phyloP scores from a whole-genome alignment of 2,113 vertebrate genomes.

The Mystacornis crossleyi region DNA sequence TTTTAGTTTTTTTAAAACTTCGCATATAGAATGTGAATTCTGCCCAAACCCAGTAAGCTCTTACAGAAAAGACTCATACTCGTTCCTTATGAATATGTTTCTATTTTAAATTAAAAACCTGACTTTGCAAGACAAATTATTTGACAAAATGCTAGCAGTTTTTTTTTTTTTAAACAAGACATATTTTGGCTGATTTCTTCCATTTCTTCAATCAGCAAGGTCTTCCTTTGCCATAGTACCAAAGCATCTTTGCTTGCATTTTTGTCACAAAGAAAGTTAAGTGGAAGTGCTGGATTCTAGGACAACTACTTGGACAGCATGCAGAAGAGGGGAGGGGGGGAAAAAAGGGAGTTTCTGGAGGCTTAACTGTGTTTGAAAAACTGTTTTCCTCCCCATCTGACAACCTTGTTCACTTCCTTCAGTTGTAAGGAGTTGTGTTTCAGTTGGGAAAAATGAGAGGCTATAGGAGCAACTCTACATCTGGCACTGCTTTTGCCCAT shows the following conservation, averaged over 20 bases:
- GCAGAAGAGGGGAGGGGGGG: background rate
- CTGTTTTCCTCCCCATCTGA: background rate
- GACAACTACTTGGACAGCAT: background rate
- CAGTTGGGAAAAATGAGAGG: background rate
- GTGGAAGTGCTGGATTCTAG: background rate
- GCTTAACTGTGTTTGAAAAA: background rate
- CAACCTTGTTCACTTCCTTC: background rate
- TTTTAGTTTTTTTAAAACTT: background rate
- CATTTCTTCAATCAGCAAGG: background rate
- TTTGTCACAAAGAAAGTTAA: background rate
- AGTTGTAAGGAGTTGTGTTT: background rate
- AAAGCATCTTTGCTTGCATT: background rate
- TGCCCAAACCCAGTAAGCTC: background rate
- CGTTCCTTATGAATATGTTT: background rate
- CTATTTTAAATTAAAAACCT: background rate
- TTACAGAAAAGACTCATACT: background rate
- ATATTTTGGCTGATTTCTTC: background rate
- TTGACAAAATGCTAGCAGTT: background rate
- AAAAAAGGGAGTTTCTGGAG: background rate
- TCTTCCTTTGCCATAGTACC: background rate
- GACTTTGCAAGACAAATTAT: background rate
- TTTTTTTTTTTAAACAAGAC: background rate
- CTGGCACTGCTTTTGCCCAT: background rate
- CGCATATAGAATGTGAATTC: background rate
- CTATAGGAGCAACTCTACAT: background rate